Evolutionary conservation across 2,888 invertebrate species (phyloP).

Genomic region (Drosophila barbarae): DNA sequence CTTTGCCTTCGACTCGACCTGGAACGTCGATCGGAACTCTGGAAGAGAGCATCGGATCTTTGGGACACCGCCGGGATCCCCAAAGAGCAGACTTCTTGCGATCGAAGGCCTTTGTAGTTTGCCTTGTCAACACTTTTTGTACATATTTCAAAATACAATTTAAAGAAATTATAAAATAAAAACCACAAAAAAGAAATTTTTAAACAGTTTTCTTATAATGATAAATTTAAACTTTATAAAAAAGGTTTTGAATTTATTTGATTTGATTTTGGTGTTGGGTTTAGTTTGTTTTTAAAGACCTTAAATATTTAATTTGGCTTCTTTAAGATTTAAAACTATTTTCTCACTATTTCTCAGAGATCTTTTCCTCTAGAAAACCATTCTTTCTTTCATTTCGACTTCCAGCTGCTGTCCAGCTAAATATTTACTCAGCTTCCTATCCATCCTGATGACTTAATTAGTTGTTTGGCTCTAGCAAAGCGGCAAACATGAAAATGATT

Average conservation of each 20-base stretch:
- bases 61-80: neutral
- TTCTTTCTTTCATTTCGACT: constrained; percentile 9
- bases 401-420: constrained; percentile 38
- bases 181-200: constrained; percentile 1
- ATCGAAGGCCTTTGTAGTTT: constrained; percentile 42
- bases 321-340: neutral
- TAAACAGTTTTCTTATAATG: neutral
- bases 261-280: no score
- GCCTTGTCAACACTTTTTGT: constrained; percentile 27
- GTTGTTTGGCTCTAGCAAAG: constrained; percentile 47
- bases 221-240: neutral
- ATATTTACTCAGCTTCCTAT: constrained; percentile 45
- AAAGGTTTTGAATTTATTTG: neutral
- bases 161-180: neutral
- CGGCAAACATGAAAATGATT: constrained; percentile 64
- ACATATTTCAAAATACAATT: constrained; percentile 10
- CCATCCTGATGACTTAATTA: constrained; percentile 76
- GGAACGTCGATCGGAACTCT: constrained; percentile 56
- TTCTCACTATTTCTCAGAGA: neutral
- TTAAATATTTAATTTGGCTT: neutral
- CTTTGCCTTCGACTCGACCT: constrained; percentile 52
- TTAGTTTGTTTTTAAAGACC: neutral
- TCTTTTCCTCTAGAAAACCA: neutral
- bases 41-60: constrained; percentile 10
- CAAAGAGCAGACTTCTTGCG: constrained; percentile 10